phyloP scores from a whole-genome alignment of 2,113 vertebrate species.

The Turnix velox region DNA sequence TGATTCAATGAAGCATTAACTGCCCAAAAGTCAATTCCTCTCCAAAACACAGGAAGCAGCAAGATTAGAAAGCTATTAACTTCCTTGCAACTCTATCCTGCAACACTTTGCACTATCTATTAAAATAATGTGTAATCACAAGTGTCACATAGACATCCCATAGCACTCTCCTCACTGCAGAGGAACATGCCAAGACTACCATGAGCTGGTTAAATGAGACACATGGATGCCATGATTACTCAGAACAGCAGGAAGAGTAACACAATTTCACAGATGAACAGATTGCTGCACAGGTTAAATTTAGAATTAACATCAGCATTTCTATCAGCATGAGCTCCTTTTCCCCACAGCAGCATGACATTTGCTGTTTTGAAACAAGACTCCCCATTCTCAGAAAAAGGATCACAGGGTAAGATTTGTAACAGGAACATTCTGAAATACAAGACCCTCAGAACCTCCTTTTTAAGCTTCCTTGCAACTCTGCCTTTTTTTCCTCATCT shows the following conservation, averaged over 20 bases:
- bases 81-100: not conserved
- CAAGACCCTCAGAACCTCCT: not conserved
- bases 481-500: not conserved
- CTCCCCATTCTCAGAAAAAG: not conserved
- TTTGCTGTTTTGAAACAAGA: not conserved
- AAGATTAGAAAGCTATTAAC: not conserved
- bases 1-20: not conserved
- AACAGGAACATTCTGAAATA: not conserved
- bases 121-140: not conserved
- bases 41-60: not conserved
- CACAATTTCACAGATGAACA: not conserved
- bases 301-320: not conserved
- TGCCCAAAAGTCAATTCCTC: not conserved
- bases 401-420: not conserved
- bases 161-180: not conserved
- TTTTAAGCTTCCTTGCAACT: not conserved
- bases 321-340: not conserved
- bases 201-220: not conserved
- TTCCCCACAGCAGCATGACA: not conserved
- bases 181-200: not conserved
- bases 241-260: not conserved
- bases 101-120: not conserved
- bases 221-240: not conserved
- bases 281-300: not conserved
- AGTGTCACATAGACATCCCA: not conserved